Evolutionary conservation across 2,888 invertebrate species (phyloP).

Genomic region (Selenia dentaria): DNA sequence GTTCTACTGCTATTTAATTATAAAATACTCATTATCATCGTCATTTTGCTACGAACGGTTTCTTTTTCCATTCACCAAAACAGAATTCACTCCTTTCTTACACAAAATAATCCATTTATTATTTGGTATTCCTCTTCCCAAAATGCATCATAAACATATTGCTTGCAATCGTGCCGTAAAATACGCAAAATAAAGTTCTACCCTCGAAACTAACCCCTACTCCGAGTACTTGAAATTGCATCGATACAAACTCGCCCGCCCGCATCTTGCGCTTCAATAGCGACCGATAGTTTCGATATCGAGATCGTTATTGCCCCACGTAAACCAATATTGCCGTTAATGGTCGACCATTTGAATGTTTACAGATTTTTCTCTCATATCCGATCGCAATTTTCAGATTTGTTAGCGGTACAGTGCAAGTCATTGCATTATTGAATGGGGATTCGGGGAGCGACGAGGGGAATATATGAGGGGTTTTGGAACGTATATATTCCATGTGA

Average conservation of each 20-base stretch:
- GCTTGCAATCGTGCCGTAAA: too few relatives aligned
- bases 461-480: slow-evolving; percentile 3
- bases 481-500: neutral
- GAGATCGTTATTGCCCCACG: slow-evolving; percentile 55
- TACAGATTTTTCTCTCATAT: slow-evolving; percentile 49
- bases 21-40: too few relatives aligned
- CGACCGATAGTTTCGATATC: slow-evolving; percentile 55
- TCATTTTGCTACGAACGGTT: too few relatives aligned
- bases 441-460: slow-evolving; percentile 20
- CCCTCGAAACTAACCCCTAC: neutral
- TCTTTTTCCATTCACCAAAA: too few relatives aligned
- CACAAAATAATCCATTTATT: too few relatives aligned
- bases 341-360: slow-evolving; percentile 61
- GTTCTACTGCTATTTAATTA: too few relatives aligned
- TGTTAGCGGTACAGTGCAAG: slow-evolving; percentile 30
- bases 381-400: slow-evolving; percentile 34
- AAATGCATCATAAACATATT: too few relatives aligned
- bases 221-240: slow-evolving; percentile 22
- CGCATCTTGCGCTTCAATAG: slow-evolving; percentile 49
- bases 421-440: slow-evolving; percentile 35
- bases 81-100: too few relatives aligned
- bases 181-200: too few relatives aligned
- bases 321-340: slow-evolving; percentile 62
- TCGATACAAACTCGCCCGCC: slow-evolving; percentile 11
- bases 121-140: too few relatives aligned